These are phyloP conservation scores for Chaetodon trifascialis DNA, from an alignment of 2,113 vertebrate species.

Conservation along the genomic window DNA sequence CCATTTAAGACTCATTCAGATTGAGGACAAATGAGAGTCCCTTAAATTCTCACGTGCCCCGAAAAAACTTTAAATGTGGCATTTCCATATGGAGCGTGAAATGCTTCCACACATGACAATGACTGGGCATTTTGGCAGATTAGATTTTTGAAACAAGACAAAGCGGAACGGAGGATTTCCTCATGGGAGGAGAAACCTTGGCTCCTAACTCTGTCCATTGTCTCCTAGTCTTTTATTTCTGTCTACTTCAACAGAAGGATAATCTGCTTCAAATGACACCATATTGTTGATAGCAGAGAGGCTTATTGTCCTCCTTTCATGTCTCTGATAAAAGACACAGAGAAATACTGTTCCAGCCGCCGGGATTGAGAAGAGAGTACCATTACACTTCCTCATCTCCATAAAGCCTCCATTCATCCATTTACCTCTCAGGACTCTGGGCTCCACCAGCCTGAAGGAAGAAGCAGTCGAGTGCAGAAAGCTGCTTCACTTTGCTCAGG, in stretches of 20 bases:
- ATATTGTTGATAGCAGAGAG: slow-evolving; percentile 83
- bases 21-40: slow-evolving; percentile 29
- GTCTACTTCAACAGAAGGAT: slow-evolving; percentile 80
- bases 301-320: slow-evolving; percentile 82
- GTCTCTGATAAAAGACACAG: slow-evolving; percentile 83
- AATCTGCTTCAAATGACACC: slow-evolving; percentile 85
- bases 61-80: slow-evolving; percentile 50
- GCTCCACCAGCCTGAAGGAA: slow-evolving; percentile 75
- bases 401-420: slow-evolving; percentile 84
- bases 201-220: slow-evolving; percentile 77
- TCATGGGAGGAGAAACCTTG: slow-evolving; percentile 73
- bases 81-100: slow-evolving; percentile 55
- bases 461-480: slow-evolving; percentile 77
- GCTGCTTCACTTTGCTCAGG: slow-evolving; percentile 66
- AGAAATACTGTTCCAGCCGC: slow-evolving; percentile 77
- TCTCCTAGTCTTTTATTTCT: slow-evolving; percentile 78
- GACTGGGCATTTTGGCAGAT: slow-evolving; percentile 75
- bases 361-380: slow-evolving; percentile 75
- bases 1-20: slow-evolving; percentile 39
- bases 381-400: slow-evolving; percentile 82
- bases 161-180: slow-evolving; percentile 73
- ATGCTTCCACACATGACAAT: slow-evolving; percentile 50
- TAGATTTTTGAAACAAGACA: slow-evolving; percentile 77
- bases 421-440: slow-evolving; percentile 79
- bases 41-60: slow-evolving; percentile 20